Percentiles rank a stretch among this genome's conserved stretches.
These are phyloP conservation scores for Mesocricetus auratus DNA, from an alignment of 2,113 vertebrate species.

Conservation along the genomic window DNA sequence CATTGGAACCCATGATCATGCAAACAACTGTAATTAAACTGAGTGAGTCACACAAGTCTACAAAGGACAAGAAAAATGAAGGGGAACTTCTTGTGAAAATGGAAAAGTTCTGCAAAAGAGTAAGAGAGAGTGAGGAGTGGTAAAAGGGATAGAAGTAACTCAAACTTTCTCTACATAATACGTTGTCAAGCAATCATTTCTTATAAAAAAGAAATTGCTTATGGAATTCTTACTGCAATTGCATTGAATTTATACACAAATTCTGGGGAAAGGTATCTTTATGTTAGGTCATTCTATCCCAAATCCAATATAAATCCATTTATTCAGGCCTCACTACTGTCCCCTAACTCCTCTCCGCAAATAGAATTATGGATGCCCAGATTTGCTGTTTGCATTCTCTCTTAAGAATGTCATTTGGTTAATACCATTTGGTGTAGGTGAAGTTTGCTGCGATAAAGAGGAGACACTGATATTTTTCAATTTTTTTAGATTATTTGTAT, in stretches of 20 bases:
- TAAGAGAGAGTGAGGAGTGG: background rate
- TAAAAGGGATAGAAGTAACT: background rate
- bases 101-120: background rate
- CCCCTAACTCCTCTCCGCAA: background rate
- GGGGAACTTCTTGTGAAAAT: background rate
- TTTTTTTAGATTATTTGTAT: background rate
- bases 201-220: background rate
- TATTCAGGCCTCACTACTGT: background rate
- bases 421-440: constrained; percentile 12
- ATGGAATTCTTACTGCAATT: constrained; percentile 1
- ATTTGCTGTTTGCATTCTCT: background rate
- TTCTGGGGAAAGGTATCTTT: background rate
- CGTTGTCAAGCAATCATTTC: background rate
- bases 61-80: background rate
- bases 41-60: background rate
- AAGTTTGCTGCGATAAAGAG: background rate
- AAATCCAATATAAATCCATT: constrained; percentile 32
- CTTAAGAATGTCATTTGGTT: constrained; percentile 14
- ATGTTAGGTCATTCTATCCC: constrained; percentile 15
- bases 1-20: background rate
- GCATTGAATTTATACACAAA: constrained; percentile 43
- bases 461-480: background rate
- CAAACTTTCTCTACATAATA: background rate
- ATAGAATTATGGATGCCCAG: background rate
- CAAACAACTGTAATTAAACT: background rate